Conservation (phyloP, 2,888 invertebrate species). For the Scaeva pyrastri region DNA sequence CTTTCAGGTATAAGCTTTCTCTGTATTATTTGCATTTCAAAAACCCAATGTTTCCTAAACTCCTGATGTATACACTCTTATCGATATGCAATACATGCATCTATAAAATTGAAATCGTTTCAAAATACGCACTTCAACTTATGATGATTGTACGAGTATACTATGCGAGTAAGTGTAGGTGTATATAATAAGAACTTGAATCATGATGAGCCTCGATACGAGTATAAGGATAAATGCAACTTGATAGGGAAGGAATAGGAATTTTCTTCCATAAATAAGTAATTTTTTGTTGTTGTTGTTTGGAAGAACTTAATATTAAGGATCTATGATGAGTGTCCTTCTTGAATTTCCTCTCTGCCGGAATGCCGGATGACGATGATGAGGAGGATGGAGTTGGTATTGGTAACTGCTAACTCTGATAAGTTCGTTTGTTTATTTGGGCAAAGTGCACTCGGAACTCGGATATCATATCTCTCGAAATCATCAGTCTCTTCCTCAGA, state of each 20-base stretch:
- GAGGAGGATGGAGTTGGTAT: not conserved
- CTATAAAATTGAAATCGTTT: conserved; percentile 11
- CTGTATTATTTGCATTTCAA: not conserved
- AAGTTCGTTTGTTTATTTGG: conserved; percentile 62
- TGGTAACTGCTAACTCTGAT: conserved; percentile 5
- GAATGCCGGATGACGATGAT: too few relatives aligned
- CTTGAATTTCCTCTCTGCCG: conserved; percentile 37
- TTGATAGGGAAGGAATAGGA: not conserved
- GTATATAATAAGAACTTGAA: not conserved
- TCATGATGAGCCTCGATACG: not conserved
- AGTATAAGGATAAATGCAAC: not conserved
- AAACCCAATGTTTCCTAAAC: conserved; percentile 3
- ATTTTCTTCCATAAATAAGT: conserved; percentile 40
- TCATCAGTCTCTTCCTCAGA: not conserved
- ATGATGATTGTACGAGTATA: too few relatives aligned
- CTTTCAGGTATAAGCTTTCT: not conserved
- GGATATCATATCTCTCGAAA: conserved; percentile 42
- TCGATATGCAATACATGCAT: not conserved
- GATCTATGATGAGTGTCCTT: conserved; percentile 7
- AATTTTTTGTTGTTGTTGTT: not conserved
- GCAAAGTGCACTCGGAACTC: conserved; percentile 64
- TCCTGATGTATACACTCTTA: too few relatives aligned
- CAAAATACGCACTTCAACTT: not conserved
- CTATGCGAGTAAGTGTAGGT: too few relatives aligned
- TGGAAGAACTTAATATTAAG: conserved; percentile 23